Percentiles rank a stretch among this genome's conserved stretches.
Conservation (phyloP, 2,888 invertebrate genomes). For the Zelleria hepariella region DNA sequence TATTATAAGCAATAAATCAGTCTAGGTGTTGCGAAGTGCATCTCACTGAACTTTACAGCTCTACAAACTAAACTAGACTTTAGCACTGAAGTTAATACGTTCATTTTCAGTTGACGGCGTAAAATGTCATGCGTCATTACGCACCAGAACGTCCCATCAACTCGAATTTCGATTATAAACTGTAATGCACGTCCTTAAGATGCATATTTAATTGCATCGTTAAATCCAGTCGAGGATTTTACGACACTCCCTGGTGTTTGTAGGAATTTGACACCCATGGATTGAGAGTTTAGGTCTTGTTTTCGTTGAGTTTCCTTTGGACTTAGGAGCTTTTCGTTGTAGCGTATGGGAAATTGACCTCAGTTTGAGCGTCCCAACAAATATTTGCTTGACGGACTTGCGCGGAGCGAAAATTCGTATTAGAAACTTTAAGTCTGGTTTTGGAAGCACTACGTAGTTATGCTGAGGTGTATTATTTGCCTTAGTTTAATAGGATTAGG, state of each 20-base stretch:
- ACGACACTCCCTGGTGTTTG: slow-evolving; percentile 19
- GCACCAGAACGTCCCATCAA: slow-evolving; percentile 13
- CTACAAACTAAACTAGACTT: slow-evolving; percentile 17
- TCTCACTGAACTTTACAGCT: slow-evolving; percentile 41
- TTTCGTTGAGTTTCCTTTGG: slow-evolving; percentile 9
- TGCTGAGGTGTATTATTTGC: not conserved
- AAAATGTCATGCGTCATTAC: slow-evolving; percentile 19
- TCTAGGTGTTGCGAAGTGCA: slow-evolving; percentile 68
- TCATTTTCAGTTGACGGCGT: slow-evolving; percentile 4
- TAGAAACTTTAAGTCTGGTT: slow-evolving; percentile 22
- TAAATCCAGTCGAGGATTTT: slow-evolving; percentile 32
- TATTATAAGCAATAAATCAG: slow-evolving; percentile 68
- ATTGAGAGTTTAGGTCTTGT: slow-evolving; percentile 12
- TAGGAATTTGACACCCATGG: slow-evolving; percentile 10
- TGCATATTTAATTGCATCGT: slow-evolving; percentile 29
- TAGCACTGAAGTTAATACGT: slow-evolving; percentile 10
- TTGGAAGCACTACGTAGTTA: not conserved
- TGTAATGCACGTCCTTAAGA: slow-evolving; percentile 33
- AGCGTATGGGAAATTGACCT: slow-evolving; percentile 55
- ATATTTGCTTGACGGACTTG: slow-evolving; percentile 58
- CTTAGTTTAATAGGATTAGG: too few relatives aligned
- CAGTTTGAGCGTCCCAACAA: slow-evolving; percentile 59
- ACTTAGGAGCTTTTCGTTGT: slow-evolving; percentile 27
- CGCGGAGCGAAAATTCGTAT: slow-evolving; percentile 42
- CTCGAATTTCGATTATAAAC: slow-evolving; percentile 34